Conservation (phyloP, 2,797 vertebrate genomes). For the Ceryle rudis region DNA sequence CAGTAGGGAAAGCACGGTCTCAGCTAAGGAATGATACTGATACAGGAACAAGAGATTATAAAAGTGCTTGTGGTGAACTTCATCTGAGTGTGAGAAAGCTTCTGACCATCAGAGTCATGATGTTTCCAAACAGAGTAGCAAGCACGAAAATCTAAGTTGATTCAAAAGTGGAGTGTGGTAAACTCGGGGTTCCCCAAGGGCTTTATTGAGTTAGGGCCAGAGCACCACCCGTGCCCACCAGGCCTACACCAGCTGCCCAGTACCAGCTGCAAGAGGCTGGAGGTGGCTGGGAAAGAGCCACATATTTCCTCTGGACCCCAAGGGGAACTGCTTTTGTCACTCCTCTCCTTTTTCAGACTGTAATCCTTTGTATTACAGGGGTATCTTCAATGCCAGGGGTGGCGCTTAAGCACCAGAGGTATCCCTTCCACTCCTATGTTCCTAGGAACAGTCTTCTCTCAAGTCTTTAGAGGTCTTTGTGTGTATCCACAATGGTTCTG, state of each 20-base stretch:
- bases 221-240: background rate
- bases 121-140: background rate
- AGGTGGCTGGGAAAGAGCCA: background rate
- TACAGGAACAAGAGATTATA: background rate
- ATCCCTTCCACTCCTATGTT: background rate
- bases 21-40: background rate
- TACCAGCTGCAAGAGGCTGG: background rate
- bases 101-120: background rate
- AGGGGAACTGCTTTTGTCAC: background rate
- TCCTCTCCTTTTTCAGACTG: background rate
- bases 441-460: background rate
- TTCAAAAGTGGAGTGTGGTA: background rate
- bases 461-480: background rate
- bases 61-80: background rate
- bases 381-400: background rate
- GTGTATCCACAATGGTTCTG: background rate
- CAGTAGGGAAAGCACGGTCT: background rate
- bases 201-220: background rate
- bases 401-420: background rate
- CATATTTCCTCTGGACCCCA: background rate
- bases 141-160: background rate
- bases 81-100: background rate
- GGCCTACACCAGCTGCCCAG: fast-evolving
- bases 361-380: background rate
- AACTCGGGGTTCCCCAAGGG: background rate